Percentiles rank a stretch among this genome's conserved stretches.
These are phyloP conservation scores for Patella depressa DNA, from an alignment of 2,888 invertebrate genomes.

Conservation along the genomic window DNA sequence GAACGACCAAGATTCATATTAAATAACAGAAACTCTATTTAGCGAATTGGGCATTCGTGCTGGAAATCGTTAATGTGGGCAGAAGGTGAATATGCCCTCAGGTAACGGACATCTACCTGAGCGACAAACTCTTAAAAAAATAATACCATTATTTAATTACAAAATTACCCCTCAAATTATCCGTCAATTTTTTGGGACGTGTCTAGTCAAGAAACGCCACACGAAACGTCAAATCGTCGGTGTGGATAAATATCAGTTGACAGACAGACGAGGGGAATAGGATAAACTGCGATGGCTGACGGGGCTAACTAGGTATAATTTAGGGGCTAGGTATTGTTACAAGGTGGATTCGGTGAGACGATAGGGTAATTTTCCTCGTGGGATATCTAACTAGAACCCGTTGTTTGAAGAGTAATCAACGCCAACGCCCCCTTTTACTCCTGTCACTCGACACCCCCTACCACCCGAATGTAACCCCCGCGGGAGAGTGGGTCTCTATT, in stretches of 20 bases:
- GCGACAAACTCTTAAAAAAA: too few species aligned
- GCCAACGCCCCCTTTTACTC: not conserved
- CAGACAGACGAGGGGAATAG: not conserved
- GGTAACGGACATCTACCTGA: too few species aligned
- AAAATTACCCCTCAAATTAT: constrained; percentile 3
- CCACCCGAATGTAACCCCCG: not conserved
- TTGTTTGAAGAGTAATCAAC: constrained; percentile 5
- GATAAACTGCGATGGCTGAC: not conserved
- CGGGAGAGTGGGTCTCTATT: too few species aligned
- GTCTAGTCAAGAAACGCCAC: not conserved
- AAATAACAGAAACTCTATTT: too few species aligned
- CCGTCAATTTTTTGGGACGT: not conserved
- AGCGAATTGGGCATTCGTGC: too few species aligned
- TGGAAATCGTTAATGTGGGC: too few species aligned
- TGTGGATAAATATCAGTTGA: not conserved
- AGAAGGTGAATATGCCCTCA: too few species aligned
- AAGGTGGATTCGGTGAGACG: not conserved
- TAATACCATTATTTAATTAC: not conserved
- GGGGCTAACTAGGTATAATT: constrained; percentile 2
- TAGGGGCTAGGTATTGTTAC: not conserved
- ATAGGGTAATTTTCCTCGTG: not conserved
- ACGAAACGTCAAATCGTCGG: not conserved
- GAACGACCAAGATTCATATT: too few species aligned
- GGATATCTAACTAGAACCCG: not conserved
- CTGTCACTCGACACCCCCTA: not conserved